These are phyloP conservation scores for Acanthurus tractus DNA, from an alignment of 2,797 vertebrate species.

Conservation along the genomic window DNA sequence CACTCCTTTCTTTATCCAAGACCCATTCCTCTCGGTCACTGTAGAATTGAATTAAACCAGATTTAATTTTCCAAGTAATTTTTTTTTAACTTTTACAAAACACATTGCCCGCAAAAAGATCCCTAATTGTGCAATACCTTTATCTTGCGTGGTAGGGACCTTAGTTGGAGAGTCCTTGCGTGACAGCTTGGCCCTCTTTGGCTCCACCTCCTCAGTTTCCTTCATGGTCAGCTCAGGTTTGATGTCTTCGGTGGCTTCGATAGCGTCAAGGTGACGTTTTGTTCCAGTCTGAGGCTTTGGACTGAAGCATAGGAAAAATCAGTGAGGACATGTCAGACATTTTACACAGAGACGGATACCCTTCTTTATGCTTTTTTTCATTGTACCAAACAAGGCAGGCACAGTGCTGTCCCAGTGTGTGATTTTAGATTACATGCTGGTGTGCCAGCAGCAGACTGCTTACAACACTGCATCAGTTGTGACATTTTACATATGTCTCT, in stretches of 20 bases:
- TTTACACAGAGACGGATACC: no score
- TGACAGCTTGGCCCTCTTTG: constrained; percentile 74
- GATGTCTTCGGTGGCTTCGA: constrained; percentile 58
- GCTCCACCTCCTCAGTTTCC: constrained; percentile 63
- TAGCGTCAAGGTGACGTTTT: constrained; percentile 54
- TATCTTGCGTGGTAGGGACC: constrained; percentile 38
- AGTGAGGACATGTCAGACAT: neutral
- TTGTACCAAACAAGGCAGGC: no score
- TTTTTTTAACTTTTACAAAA: neutral
- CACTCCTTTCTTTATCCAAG: no score
- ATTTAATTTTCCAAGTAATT: no score
- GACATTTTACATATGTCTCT: no score
- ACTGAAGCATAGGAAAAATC: constrained; percentile 41
- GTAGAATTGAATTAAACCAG: no score
- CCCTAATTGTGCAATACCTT: constrained; percentile 43
- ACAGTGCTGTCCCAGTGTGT: no score
- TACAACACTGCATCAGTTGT: no score
- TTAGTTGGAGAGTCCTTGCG: constrained; percentile 46
- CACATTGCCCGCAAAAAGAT: neutral
- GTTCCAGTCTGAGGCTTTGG: constrained; percentile 51
- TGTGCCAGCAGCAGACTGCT: no score
- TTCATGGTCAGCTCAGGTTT: constrained; percentile 41
- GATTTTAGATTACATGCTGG: no score
- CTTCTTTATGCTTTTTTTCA: no score
- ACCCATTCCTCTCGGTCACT: no score